phyloP scores from a whole-genome alignment of 2,797 vertebrate genomes.

The Aselliscus stoliczkanus region DNA sequence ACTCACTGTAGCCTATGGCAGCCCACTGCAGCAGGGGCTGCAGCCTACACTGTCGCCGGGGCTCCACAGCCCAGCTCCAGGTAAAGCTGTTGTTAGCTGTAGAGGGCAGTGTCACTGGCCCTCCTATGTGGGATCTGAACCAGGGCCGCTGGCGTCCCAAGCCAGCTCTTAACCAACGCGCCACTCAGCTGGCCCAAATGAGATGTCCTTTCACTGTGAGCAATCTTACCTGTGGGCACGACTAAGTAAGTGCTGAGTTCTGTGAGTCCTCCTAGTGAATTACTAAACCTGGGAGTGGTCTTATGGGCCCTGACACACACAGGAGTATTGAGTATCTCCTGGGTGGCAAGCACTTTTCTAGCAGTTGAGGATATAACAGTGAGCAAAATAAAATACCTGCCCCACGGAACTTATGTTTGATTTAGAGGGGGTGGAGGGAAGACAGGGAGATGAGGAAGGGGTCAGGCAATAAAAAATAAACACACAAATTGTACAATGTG shows the following conservation, averaged over 20 bases:
- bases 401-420: not conserved
- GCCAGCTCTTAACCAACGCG: too few species aligned
- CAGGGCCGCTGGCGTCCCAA: too few species aligned
- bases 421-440: not conserved
- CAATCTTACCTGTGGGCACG: not conserved
- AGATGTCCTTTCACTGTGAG: not conserved
- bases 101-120: too few species aligned
- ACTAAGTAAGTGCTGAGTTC: not conserved
- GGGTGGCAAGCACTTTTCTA: not conserved
- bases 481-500: not conserved
- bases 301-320: not conserved
- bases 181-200: too few species aligned
- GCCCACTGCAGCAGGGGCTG: too few species aligned
- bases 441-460: not conserved
- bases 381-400: not conserved
- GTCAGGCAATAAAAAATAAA: not conserved
- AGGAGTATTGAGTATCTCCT: not conserved
- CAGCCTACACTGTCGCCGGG: too few species aligned
- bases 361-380: not conserved
- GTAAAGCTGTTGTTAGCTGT: too few species aligned
- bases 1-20: too few species aligned
- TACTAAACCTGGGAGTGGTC: not conserved
- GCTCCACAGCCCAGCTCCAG: too few species aligned
- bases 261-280: not conserved
- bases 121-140: too few species aligned